phyloP scores from a whole-genome alignment of 2,113 vertebrate genomes.

The Tinamus guttatus region DNA sequence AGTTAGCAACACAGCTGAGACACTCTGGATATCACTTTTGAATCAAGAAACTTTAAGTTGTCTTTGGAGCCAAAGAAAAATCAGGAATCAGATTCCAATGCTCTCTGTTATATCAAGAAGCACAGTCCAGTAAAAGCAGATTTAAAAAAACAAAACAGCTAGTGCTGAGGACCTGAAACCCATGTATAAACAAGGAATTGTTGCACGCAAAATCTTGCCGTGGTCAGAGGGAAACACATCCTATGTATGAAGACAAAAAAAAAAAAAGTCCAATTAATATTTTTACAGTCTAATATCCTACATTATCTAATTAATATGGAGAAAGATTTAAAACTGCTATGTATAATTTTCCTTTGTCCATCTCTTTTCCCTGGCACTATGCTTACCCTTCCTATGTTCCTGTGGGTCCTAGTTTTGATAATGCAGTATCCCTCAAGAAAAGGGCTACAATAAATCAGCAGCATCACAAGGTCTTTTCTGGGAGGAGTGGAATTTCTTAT shows the following conservation, averaged over 20 bases:
- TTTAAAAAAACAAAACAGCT: neutral
- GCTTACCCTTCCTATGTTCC: neutral
- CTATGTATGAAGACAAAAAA: neutral
- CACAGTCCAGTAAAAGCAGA: too few relatives aligned
- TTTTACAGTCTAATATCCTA: neutral
- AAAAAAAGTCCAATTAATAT: neutral
- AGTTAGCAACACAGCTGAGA: neutral
- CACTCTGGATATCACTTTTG: neutral
- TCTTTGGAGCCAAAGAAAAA: neutral
- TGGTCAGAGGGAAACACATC: neutral
- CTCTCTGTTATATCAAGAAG: neutral
- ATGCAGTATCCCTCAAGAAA: neutral
- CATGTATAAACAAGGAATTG: neutral
- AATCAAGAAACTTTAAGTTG: neutral
- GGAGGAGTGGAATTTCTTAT: neutral
- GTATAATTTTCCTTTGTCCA: neutral
- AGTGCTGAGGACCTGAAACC: neutral
- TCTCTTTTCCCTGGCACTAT: neutral
- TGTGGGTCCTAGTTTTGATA: neutral
- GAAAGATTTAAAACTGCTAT: neutral
- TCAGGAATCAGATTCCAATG: neutral
- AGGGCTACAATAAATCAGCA: neutral
- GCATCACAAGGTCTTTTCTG: accelerated
- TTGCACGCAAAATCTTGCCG: neutral
- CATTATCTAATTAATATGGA: neutral